Evolutionary conservation across 1,140 invertebrate genomes (phyloP).

Genomic region (Oppia nitens): DNA sequence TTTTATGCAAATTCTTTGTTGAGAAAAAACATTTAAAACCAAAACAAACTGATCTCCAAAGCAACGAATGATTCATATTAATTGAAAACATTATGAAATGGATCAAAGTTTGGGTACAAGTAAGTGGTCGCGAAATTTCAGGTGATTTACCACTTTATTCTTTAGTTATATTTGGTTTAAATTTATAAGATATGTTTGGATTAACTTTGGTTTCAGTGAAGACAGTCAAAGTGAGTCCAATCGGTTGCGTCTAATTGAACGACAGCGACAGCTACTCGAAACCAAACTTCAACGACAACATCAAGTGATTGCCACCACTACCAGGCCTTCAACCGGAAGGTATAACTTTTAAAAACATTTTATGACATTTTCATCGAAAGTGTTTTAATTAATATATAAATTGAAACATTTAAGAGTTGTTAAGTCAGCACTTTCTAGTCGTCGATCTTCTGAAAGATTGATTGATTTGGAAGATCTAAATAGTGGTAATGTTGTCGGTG

Average conservation of each 20-base stretch:
- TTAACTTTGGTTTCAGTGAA: constrained; percentile 1
- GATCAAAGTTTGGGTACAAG: background rate
- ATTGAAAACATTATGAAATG: constrained; percentile 3
- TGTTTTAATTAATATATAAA: background rate
- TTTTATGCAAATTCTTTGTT: background rate
- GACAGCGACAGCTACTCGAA: constrained; percentile 15
- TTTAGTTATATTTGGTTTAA: background rate
- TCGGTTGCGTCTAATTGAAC: constrained; percentile 11
- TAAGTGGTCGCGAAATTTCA: constrained; percentile 18
- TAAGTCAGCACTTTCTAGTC: background rate
- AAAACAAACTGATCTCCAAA: background rate
- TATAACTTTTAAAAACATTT: background rate
- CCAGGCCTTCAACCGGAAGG: background rate
- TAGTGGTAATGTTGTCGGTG: background rate
- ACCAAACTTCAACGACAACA: constrained; percentile 16
- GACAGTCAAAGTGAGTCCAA: constrained; percentile 13
- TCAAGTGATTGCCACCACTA: background rate
- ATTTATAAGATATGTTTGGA: background rate
- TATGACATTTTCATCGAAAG: background rate
- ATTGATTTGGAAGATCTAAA: background rate
- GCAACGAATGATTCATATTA: background rate
- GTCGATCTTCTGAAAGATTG: background rate
- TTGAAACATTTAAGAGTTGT: background rate
- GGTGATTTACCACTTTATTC: constrained; percentile 11
- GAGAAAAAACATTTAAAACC: background rate